Evolutionary conservation across 1,140 invertebrate species (phyloP).

Genomic region (Drosophila melanica): DNA sequence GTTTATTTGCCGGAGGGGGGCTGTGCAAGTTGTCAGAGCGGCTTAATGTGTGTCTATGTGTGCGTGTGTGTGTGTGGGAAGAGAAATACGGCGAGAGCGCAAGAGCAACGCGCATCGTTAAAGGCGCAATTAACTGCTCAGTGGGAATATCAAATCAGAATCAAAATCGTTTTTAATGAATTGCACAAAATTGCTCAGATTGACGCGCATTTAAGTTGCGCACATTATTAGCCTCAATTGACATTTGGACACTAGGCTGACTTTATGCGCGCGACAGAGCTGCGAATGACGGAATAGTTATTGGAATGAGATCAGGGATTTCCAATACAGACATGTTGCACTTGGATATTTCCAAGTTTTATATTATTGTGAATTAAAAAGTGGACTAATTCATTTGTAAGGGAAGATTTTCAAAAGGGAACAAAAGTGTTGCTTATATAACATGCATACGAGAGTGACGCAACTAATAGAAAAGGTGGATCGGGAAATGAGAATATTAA

Average conservation of each 20-base stretch:
- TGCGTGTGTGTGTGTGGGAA: constrained; percentile 17
- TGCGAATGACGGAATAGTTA: not conserved
- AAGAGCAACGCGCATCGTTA: constrained; percentile 53
- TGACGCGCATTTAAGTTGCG: constrained; percentile 51
- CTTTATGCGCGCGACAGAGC: constrained; percentile 1
- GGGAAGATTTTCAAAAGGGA: not conserved
- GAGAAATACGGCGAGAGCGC: constrained; percentile 17
- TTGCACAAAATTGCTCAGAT: constrained; percentile 77
- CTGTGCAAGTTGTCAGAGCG: constrained; percentile 28
- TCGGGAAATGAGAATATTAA: constrained; percentile 35
- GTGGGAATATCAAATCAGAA: constrained; percentile 73
- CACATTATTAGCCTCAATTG: constrained; percentile 48
- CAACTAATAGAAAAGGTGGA: not conserved
- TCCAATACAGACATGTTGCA: constrained; percentile 9
- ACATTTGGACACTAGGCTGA: constrained; percentile 34
- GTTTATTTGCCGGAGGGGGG: constrained; percentile 38
- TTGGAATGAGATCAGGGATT: constrained; percentile 12
- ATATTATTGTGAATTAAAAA: not conserved
- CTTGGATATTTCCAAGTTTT: not conserved
- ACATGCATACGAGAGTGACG: not conserved
- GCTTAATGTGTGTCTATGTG: constrained; percentile 8
- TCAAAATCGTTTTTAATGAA: constrained; percentile 74
- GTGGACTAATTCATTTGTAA: not conserved
- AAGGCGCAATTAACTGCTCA: constrained; percentile 77
- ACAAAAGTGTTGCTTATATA: constrained; percentile 2